A percentile compares a stretch with the other conserved stretches of the same genome.
phyloP scores from a whole-genome alignment of 2,113 vertebrate genomes.

The Microcebus lehilahytsara region DNA sequence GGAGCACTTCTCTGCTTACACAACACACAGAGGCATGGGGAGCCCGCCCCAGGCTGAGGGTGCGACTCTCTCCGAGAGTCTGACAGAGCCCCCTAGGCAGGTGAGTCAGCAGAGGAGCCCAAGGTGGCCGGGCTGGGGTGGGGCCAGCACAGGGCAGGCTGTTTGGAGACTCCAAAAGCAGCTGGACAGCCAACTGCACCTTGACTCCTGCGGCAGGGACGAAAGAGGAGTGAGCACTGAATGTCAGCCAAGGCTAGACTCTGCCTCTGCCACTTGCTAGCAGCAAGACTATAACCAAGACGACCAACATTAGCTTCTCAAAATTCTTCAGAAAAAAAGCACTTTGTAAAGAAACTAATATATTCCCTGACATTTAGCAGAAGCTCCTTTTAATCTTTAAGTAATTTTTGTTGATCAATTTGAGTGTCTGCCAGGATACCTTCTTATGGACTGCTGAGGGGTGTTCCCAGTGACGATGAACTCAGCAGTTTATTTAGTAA shows the following conservation, averaged over 20 bases:
- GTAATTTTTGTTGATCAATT: rapidly evolving
- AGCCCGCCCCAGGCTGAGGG: conserved; percentile 12
- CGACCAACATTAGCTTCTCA: neutral
- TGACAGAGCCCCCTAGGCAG: neutral
- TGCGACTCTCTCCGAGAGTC: neutral
- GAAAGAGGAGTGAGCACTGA: rapidly evolving
- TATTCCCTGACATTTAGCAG: neutral
- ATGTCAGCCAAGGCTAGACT: rapidly evolving
- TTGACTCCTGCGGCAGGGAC: rapidly evolving
- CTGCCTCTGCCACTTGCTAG: rapidly evolving
- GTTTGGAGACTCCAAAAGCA: neutral
- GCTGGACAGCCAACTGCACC: rapidly evolving
- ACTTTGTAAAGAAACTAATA: neutral
- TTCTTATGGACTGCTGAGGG: neutral
- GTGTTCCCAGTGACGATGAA: neutral
- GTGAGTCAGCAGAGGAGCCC: too few species aligned
- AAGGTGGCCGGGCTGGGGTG: neutral
- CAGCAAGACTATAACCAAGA: rapidly evolving
- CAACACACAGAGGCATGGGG: conserved; percentile 63
- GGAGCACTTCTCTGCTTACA: conserved; percentile 74
- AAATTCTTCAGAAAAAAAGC: neutral
- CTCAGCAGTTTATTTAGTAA: neutral
- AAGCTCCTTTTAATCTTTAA: neutral
- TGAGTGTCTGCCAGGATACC: neutral
- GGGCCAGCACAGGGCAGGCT: rapidly evolving